Conservation (phyloP, 2,797 vertebrate species). For the Prionace glauca region DNA sequence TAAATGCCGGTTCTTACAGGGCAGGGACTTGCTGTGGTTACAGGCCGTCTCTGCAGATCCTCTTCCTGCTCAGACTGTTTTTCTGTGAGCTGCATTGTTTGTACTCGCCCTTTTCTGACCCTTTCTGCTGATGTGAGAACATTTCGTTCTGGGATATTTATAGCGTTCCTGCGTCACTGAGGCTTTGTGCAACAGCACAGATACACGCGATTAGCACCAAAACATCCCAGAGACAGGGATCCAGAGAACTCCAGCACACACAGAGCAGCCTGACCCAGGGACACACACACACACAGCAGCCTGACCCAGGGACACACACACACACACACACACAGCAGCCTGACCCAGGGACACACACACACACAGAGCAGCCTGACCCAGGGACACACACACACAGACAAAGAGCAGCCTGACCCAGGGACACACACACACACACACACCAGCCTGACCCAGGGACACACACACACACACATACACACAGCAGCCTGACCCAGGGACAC, state of each 20-base stretch:
- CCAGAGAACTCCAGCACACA: neutral
- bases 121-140: neutral
- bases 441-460: no score
- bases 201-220: neutral
- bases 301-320: no score
- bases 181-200: neutral
- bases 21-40: neutral
- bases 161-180: neutral
- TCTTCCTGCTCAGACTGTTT: conserved; percentile 9
- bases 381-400: no score
- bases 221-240: neutral
- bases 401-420: no score
- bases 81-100: neutral
- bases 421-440: no score
- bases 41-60: neutral
- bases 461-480: no score
- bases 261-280: neutral
- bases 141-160: neutral
- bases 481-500: no score
- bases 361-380: no score
- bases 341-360: no score
- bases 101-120: neutral
- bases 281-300: no score
- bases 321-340: no score
- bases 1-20: neutral